Base-by-base conservation (phyloP, 2,888 invertebrate species). In the Patella ulyssiponensis region DNA sequence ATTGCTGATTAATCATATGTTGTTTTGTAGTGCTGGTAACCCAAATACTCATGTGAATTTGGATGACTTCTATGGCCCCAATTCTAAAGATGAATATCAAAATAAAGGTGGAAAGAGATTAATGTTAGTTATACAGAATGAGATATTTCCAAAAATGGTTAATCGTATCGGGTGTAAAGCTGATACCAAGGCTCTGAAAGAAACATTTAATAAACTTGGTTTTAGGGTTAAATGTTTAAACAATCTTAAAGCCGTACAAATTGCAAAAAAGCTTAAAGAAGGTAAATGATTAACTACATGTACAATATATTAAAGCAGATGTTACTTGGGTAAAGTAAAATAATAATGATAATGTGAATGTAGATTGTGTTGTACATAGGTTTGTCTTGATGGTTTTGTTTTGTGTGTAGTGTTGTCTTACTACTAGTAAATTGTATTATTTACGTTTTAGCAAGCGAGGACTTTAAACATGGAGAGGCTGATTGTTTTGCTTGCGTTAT, bases 401-500 rank as follows among this genome's bases (percentile, higher is more conserved):
- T 44, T 44, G 44, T 44, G 33, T 33, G 44, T 44, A 44, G 44
- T 44, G 44, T 44, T 44, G 44, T 44, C 44, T 44, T 44, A 44
- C 9, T 44, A 44, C 9, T 44, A 44, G 44, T 44, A 44, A 44
- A 7, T 0, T 9, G 44, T 44, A 44, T 64, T 11, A 64, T 64
- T 64, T 20, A 11, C 20, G 23, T 64, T 64, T 64, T 23, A 64
- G 64, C 64, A 23, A 64, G 64, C 11, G 9, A 64, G 23, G 14
- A 94, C 2, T 83, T 80, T 92, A 95, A 98, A 91, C 97, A 97
- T 91, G 93, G 94, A 0, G 94, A 96, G 58, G 93, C 94, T 85
- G 98, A 98, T 90, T 97, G 97, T 87, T 92, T 98, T 82, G 91
- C 96, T 0, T 93, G 97, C 85, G 95, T 95, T 72, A 95, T 98